Conservation (phyloP, 2,888 invertebrate species). For the Agonopterix arenella region DNA sequence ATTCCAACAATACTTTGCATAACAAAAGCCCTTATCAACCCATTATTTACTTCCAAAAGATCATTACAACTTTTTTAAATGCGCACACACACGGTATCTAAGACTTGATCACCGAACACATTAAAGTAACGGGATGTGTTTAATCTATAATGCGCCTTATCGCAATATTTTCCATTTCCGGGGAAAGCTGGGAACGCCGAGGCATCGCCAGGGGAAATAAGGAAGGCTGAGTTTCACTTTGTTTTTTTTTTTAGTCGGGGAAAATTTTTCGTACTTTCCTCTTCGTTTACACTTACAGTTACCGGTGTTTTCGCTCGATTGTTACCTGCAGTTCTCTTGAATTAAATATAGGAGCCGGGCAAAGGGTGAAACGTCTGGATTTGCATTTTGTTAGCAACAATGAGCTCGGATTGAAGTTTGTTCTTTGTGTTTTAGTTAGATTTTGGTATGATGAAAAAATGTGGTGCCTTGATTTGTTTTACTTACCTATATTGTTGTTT, state of each 20-base stretch:
- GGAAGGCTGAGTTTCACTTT: constrained; percentile 73
- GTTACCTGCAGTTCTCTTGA: constrained; percentile 63
- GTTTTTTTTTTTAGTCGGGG: constrained; percentile 53
- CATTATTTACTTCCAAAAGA: constrained; percentile 43
- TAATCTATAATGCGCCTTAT: constrained; percentile 77
- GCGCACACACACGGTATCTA: constrained; percentile 40
- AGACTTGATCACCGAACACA: constrained; percentile 55
- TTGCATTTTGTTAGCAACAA: constrained; percentile 68
- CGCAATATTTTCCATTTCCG: constrained; percentile 77
- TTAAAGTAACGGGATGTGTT: constrained; percentile 63
- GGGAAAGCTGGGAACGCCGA: constrained; percentile 57
- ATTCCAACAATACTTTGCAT: constrained; percentile 40
- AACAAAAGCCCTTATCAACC: constrained; percentile 34
- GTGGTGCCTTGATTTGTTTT: too few relatives aligned
- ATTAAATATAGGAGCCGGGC: constrained; percentile 63
- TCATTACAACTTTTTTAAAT: constrained; percentile 52
- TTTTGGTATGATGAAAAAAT: constrained; percentile 5
- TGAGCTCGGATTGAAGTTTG: constrained; percentile 48
- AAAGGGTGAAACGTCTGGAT: constrained; percentile 72
- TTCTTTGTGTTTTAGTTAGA: constrained; percentile 38
- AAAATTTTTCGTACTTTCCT: constrained; percentile 65
- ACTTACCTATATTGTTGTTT: too few relatives aligned
- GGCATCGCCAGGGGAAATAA: constrained; percentile 74
- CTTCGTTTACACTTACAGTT: constrained; percentile 75
- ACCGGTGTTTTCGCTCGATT: constrained; percentile 60